Conservation (phyloP, 1,140 invertebrate genomes). For the Magallana ariakensis region DNA sequence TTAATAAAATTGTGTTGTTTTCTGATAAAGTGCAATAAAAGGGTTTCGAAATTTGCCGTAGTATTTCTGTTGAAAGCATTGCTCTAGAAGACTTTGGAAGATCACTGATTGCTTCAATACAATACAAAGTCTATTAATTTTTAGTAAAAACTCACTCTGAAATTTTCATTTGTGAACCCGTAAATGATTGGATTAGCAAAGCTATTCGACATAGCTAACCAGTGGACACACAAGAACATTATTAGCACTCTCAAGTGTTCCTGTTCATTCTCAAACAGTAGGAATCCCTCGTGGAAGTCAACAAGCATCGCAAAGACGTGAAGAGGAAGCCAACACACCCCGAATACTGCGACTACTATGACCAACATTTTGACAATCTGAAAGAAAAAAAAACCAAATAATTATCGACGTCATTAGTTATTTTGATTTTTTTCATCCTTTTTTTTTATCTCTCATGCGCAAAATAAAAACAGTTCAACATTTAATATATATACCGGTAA, state of each 20-base stretch:
- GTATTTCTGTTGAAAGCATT: too few relatives aligned
- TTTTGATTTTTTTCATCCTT: neutral
- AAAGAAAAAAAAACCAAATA: slow-evolving; percentile 45
- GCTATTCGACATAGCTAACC: slow-evolving; percentile 85
- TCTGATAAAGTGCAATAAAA: too few relatives aligned
- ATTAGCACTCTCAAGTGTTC: slow-evolving; percentile 79
- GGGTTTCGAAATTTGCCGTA: too few relatives aligned
- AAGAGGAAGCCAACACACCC: slow-evolving; percentile 82
- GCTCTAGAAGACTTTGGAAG: too few relatives aligned
- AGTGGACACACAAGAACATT: slow-evolving; percentile 84
- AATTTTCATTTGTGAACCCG: slow-evolving; percentile 92
- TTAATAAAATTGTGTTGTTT: too few relatives aligned
- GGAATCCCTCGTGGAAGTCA: slow-evolving; percentile 60
- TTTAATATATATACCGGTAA: too few relatives aligned
- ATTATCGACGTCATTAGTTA: neutral
- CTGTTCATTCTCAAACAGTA: slow-evolving; percentile 74
- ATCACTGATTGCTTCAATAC: too few relatives aligned
- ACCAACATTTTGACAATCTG: slow-evolving; percentile 83
- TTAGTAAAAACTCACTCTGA: slow-evolving; percentile 83
- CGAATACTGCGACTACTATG: slow-evolving; percentile 81
- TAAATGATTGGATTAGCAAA: slow-evolving; percentile 92
- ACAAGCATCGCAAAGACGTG: slow-evolving; percentile 76
- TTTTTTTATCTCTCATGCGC: too few relatives aligned
- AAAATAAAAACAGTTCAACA: too few relatives aligned
- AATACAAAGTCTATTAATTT: too few relatives aligned